Conservation (phyloP, 2,888 invertebrate genomes). For the Lochmaea capreae region DNA sequence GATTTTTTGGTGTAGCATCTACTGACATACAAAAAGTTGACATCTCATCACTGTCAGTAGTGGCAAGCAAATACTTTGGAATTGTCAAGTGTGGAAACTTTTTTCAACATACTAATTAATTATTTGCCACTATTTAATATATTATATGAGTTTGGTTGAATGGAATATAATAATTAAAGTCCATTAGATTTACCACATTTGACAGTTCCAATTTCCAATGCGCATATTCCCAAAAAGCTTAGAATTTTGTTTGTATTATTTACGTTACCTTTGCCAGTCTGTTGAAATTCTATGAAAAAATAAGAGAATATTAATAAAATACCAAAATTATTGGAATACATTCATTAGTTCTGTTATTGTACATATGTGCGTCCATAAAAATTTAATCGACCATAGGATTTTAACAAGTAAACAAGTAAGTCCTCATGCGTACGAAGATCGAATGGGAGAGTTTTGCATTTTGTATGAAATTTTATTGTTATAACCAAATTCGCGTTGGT, state of each 20-base stretch:
- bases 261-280: constrained; percentile 53
- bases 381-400: too few relatives aligned
- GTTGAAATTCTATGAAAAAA: constrained; percentile 56
- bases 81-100: not conserved
- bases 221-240: not conserved
- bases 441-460: too few relatives aligned
- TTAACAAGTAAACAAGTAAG: too few relatives aligned
- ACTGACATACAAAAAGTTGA: too few relatives aligned
- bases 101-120: not conserved
- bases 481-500: too few relatives aligned
- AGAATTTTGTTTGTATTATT: not conserved
- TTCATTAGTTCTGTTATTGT: too few relatives aligned
- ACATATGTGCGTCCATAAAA: too few relatives aligned
- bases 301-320: constrained; percentile 45
- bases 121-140: too few relatives aligned
- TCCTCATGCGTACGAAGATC: too few relatives aligned
- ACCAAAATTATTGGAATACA: constrained; percentile 29
- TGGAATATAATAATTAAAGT: not conserved
- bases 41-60: too few relatives aligned
- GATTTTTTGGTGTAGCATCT: too few relatives aligned
- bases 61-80: not conserved
- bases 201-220: not conserved
- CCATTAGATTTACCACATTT: not conserved
- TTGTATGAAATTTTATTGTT: too few relatives aligned
- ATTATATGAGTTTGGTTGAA: not conserved